Percentiles rank a stretch among this genome's conserved stretches.
Conservation (phyloP, 2,797 vertebrate species). For the Podarcis siculus region DNA sequence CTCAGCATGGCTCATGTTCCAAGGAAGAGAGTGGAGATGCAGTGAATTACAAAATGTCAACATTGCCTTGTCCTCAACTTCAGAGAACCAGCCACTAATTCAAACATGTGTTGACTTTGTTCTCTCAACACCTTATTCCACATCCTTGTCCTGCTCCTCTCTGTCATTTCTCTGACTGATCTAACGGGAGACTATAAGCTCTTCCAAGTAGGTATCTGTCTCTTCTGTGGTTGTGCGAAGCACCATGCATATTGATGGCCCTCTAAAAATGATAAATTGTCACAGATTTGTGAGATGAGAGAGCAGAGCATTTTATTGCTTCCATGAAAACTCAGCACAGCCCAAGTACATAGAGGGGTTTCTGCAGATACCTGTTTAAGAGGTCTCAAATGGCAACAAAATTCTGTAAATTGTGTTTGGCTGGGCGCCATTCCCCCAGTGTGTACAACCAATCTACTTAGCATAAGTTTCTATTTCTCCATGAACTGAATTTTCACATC, state of each 20-base stretch:
- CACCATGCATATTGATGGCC: background rate
- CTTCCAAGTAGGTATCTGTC: background rate
- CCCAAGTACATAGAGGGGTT: background rate
- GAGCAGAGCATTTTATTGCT: background rate
- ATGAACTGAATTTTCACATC: slow-evolving; percentile 1
- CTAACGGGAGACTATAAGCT: background rate
- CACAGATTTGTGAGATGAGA: background rate
- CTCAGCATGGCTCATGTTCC: rapidly evolving
- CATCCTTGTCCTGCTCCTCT: background rate
- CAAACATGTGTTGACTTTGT: background rate
- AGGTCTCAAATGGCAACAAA: background rate
- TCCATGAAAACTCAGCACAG: background rate
- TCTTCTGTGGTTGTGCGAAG: background rate
- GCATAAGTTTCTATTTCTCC: background rate
- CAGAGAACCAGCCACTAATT: background rate
- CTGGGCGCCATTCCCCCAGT: background rate
- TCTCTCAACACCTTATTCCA: background rate
- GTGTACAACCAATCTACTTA: slow-evolving; percentile 2
- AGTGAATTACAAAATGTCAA: background rate
- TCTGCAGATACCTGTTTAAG: background rate
- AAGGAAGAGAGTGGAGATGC: slow-evolving; percentile 3
- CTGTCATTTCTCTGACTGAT: background rate
- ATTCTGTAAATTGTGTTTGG: background rate
- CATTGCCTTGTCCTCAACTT: background rate
- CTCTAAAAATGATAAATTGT: background rate